These are phyloP conservation scores for Gallinago jamesoni DNA, from an alignment of 2,113 vertebrate species.

Conservation along the genomic window DNA sequence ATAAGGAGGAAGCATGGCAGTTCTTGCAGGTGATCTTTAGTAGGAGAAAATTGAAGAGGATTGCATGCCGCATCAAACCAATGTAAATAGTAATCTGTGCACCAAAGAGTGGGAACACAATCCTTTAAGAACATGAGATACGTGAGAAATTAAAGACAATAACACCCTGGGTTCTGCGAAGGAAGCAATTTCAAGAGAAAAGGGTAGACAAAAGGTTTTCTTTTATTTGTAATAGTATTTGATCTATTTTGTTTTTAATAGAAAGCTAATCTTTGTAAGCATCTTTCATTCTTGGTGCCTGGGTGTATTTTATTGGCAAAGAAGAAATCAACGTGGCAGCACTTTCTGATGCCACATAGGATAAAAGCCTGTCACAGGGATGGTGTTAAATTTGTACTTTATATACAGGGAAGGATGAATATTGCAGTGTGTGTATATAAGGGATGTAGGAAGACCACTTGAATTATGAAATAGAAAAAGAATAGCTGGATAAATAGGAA, in stretches of 20 bases:
- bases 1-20: neutral
- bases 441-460: neutral
- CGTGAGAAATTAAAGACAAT: neutral
- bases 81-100: neutral
- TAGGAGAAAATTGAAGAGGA: neutral
- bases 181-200: neutral
- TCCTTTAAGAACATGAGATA: neutral
- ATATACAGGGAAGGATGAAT: neutral
- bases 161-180: neutral
- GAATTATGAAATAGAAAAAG: neutral
- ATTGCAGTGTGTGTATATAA: neutral
- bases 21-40: neutral
- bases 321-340: neutral
- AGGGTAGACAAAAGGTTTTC: neutral
- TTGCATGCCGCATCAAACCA: neutral
- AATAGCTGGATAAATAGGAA: neutral
- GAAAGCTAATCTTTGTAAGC: neutral
- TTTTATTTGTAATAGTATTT: neutral
- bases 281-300: neutral
- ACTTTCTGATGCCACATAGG: neutral
- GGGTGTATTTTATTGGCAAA: neutral
- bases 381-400: neutral
- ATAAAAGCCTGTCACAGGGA: neutral
- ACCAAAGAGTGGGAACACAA: neutral
- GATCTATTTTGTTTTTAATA: neutral